Base-by-base conservation (phyloP, 2,888 invertebrate species). In the Priocnemis perturbator region DNA sequence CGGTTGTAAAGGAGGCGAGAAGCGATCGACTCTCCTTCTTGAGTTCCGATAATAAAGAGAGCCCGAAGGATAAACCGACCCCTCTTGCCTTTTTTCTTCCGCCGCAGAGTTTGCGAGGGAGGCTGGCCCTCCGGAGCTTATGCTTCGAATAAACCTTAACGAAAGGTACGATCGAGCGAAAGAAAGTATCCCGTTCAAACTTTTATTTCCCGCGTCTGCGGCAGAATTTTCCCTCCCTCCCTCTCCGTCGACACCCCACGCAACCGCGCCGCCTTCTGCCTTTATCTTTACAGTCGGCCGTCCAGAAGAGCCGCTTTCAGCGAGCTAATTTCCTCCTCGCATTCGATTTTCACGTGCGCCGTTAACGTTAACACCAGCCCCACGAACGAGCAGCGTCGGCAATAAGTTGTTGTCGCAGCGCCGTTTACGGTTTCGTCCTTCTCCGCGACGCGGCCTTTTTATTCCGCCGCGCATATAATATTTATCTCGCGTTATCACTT, bases 241-340 rank as follows among this genome's bases (percentile, higher is more conserved):
- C 52, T n/a, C 23, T 30, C 19, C n/a, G n/a, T n/a, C n/a, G n/a
- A n/a, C n/a, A n/a, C n/a, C n/a, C n/a, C n/a, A n/a, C n/a, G n/a
- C n/a, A n/a, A 50, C n/a, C n/a, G 4, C 50, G 1, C 19, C 2
- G 17, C 17, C 7, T 2, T 17, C 47, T 17, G 17, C 50, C 78
- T 85, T 86, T 86, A 86, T 86, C 84, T 84, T 85, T 81, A 84
- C 81, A 72, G 74, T 76, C 77, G 69, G 55, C 70, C 74, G 68
- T 77, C 77, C 73, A 56, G 45, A 19, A 58, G 60, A 63, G 68
- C 60, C 77, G 74, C 72, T 71, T 81, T 81, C 82, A 81, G 79
- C 67, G 82, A 82, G 84, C 87, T 89, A 89, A 89, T 89, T 88
- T 88, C 89, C 89, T 85, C 82, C 81, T 80, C 84, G 74, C 87